phyloP scores from a whole-genome alignment of 1,140 invertebrate species.

The Bactericera cockerelli region DNA sequence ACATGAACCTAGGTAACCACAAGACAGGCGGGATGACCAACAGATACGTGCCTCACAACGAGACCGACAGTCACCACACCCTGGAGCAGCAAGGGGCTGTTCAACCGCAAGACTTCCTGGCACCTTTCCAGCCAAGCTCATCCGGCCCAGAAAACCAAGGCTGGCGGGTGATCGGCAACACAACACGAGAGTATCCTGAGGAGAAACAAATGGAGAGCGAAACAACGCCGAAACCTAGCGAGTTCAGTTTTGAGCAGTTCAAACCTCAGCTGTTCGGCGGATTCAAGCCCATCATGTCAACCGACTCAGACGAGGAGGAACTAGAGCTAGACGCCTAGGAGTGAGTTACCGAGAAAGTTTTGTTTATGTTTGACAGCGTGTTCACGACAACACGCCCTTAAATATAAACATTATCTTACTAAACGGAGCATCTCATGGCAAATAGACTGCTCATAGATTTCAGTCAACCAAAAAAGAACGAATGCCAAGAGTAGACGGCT shows the following conservation, averaged over 20 bases:
- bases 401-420: not conserved
- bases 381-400: constrained; percentile 3
- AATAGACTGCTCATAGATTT: no score
- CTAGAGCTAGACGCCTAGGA: not conserved
- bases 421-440: no score
- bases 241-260: constrained; percentile 41
- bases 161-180: constrained; percentile 41
- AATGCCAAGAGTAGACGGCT: no score
- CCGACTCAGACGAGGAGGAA: constrained; percentile 13
- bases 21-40: not conserved
- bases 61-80: not conserved
- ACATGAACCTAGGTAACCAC: not conserved
- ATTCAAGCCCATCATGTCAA: constrained; percentile 40
- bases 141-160: constrained; percentile 39
- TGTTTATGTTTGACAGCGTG: constrained; percentile 2
- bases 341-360: constrained; percentile 1
- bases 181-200: constrained; percentile 22
- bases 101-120: constrained; percentile 40
- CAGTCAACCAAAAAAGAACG: no score
- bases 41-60: not conserved
- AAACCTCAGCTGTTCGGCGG: constrained; percentile 50
- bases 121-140: constrained; percentile 49
- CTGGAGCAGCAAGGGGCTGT: constrained; percentile 20
- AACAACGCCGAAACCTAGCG: constrained; percentile 15
- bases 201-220: constrained; percentile 23